phyloP scores from a whole-genome alignment of 2,797 vertebrate genomes.

The Lates japonicus region DNA sequence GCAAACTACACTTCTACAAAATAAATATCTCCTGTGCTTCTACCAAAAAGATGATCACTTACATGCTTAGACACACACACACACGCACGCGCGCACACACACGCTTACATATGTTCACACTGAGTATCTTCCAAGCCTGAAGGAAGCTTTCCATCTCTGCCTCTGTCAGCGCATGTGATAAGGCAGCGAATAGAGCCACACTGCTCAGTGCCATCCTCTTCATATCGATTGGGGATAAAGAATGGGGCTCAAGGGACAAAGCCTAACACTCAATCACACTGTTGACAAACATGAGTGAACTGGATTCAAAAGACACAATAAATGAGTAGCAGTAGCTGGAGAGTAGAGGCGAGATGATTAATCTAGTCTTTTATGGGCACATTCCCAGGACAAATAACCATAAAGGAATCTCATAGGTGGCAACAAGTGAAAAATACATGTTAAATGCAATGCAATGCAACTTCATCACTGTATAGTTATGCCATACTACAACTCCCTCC shows the following conservation, averaged over 20 bases:
- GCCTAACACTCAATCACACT: slow-evolving; percentile 56
- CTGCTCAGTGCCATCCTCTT: slow-evolving; percentile 46
- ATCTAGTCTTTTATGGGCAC: slow-evolving; percentile 33
- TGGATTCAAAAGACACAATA: slow-evolving; percentile 51
- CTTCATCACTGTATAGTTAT: slow-evolving; percentile 2
- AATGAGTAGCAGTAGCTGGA: slow-evolving; percentile 25
- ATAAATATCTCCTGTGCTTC: slow-evolving; percentile 1
- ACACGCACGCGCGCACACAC: not conserved
- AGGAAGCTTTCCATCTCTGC: slow-evolving; percentile 46
- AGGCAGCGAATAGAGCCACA: slow-evolving; percentile 52
- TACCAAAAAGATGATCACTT: not conserved
- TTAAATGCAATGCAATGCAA: not conserved
- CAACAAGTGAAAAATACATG: not conserved
- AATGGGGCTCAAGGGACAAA: slow-evolving; percentile 64
- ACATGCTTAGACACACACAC: not conserved
- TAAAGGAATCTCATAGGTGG: slow-evolving; percentile 11
- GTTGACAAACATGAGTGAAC: slow-evolving; percentile 68
- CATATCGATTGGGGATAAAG: slow-evolving; percentile 68
- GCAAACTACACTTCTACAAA: not conserved
- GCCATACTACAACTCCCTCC: not conserved
- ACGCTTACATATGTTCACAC: slow-evolving; percentile 17
- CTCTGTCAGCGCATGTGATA: slow-evolving; percentile 42
- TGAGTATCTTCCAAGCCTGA: slow-evolving; percentile 23
- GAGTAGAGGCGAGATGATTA: slow-evolving; percentile 19
- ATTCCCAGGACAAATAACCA: slow-evolving; percentile 2